Conservation (phyloP, 2,797 vertebrate species). For the Melanotaenia boesemani region DNA sequence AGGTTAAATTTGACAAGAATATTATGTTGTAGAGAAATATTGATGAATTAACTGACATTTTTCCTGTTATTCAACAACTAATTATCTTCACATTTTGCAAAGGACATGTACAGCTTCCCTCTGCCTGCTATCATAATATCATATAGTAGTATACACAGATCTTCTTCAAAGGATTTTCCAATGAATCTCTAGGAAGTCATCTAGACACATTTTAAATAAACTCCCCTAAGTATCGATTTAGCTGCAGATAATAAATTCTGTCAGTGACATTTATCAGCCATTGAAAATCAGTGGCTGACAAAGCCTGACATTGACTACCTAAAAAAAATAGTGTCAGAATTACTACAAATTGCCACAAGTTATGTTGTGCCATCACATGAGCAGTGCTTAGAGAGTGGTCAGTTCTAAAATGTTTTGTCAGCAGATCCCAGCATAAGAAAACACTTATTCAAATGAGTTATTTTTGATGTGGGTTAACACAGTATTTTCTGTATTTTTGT, state of each 20-base stretch:
- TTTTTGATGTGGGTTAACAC: not conserved
- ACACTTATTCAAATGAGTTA: not conserved
- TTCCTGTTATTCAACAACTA: not conserved
- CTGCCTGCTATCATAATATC: not conserved
- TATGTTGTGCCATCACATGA: not conserved
- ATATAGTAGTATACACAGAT: not conserved
- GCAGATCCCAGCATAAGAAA: not conserved
- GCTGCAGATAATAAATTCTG: not conserved
- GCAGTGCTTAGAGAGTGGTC: too few species aligned
- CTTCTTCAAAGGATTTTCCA: not conserved
- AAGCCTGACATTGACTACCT: not conserved
- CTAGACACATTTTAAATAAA: not conserved
- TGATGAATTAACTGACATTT: not conserved
- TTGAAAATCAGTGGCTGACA: not conserved
- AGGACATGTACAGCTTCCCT: not conserved
- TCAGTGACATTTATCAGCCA: not conserved
- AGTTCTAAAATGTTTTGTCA: too few species aligned
- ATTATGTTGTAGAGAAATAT: not conserved
- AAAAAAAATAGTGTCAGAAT: not conserved
- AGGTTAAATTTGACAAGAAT: too few species aligned
- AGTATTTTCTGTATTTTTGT: not conserved
- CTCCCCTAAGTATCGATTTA: not conserved
- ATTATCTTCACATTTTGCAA: not conserved
- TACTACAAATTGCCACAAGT: not conserved
- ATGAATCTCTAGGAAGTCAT: not conserved